Conservation (phyloP, 2,113 vertebrate genomes). For the Aptenodytes forsteri region DNA sequence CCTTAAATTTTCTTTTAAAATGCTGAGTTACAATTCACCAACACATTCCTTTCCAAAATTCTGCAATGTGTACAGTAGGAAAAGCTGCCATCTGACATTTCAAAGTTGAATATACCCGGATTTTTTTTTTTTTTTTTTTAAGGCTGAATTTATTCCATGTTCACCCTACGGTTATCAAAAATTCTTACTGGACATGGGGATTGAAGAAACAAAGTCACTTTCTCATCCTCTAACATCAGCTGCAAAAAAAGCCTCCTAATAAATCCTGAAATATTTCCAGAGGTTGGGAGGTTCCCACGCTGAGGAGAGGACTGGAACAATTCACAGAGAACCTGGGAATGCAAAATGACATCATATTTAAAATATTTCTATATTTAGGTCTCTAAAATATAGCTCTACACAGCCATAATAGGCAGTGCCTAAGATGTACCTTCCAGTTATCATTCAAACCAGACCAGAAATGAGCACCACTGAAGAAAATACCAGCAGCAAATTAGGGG, state of each 20-base stretch:
- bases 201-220: conserved; percentile 98
- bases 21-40: neutral
- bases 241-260: conserved; percentile 96
- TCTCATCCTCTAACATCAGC: conserved; percentile 98
- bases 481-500: neutral
- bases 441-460: neutral
- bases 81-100: neutral
- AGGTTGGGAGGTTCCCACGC: conserved; percentile 89
- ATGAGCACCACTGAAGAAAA: neutral
- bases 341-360: conserved; percentile 1
- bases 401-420: neutral
- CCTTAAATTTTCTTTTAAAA: neutral
- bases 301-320: conserved; percentile 96
- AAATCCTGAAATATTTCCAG: conserved; percentile 98
- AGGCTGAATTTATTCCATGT: neutral
- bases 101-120: neutral
- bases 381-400: neutral
- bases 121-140: neutral
- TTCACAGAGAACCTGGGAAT: conserved; percentile 93
- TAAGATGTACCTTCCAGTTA: neutral
- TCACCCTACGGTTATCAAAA: neutral
- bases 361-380: neutral
- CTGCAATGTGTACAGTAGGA: neutral
- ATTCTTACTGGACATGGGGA: conserved; percentile 93
- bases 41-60: neutral